Conservation (phyloP, 53 echinoderm and acorn worm species). For the Holothuria scabra region DNA sequence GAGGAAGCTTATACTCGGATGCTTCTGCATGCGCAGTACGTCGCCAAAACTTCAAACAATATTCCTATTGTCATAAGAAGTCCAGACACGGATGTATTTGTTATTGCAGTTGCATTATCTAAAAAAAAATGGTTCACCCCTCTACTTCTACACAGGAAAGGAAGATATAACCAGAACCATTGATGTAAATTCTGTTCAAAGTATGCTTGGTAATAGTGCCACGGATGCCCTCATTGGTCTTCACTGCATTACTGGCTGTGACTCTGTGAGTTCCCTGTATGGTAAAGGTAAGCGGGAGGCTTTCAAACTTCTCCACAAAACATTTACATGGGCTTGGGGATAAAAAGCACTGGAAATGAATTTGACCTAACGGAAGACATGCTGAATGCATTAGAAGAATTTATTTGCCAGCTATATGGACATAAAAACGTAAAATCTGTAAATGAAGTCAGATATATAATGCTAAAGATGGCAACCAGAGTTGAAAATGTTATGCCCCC, state of each 20-base stretch:
- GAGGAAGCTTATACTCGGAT: constrained; percentile 56
- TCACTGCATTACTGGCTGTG: too few relatives aligned
- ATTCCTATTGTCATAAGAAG: too few relatives aligned
- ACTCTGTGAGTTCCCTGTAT: too few relatives aligned
- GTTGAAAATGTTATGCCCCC: too few relatives aligned
- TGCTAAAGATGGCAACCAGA: too few relatives aligned
- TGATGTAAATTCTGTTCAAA: constrained; percentile 17
- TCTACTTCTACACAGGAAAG: constrained; percentile 68
- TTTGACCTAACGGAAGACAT: background rate
- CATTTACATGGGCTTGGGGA: constrained; percentile 3
- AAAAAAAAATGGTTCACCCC: background rate
- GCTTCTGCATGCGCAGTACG: constrained; percentile 58
- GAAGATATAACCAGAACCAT: constrained; percentile 56
- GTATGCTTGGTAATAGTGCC: background rate
- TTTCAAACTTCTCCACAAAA: too few relatives aligned
- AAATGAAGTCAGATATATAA: too few relatives aligned
- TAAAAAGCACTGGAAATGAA: constrained; percentile 7
- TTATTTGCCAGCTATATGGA: too few relatives aligned
- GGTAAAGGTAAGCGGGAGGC: too few relatives aligned
- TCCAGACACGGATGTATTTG: too few relatives aligned
- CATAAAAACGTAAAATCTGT: too few relatives aligned
- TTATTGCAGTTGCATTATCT: constrained; percentile 20
- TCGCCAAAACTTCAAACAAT: background rate
- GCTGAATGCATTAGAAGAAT: too few relatives aligned
- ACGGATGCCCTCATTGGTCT: constrained; percentile 55